Conservation (phyloP, 2,888 invertebrate genomes). For the Leucozona laternaria region DNA sequence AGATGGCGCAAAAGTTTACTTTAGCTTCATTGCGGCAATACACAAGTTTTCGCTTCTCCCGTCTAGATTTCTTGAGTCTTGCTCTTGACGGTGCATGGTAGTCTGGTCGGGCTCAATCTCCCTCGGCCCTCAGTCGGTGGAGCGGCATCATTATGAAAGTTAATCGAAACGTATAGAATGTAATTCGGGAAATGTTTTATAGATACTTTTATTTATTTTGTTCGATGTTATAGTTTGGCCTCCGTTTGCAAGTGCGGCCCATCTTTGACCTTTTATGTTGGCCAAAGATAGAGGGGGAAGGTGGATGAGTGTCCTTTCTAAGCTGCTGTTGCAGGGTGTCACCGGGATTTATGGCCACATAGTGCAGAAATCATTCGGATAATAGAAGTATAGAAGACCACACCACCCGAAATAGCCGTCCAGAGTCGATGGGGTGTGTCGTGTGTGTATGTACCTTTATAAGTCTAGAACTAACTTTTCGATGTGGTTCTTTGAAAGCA, state of each 20-base stretch:
- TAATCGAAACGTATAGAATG: conserved; percentile 75
- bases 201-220: conserved; percentile 75
- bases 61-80: conserved; percentile 15
- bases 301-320: conserved; percentile 13
- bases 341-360: conserved; percentile 63
- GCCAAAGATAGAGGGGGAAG: too few relatives aligned
- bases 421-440: conserved; percentile 38
- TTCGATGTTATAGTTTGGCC: conserved; percentile 52
- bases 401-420: conserved; percentile 43
- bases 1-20: conserved; percentile 73
- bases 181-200: conserved; percentile 75
- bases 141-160: conserved; percentile 71
- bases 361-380: conserved; percentile 59
- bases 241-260: conserved; percentile 21
- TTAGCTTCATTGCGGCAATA: conserved; percentile 74
- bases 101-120: conserved; percentile 23
- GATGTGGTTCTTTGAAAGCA: conserved; percentile 65
- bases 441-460: not conserved
- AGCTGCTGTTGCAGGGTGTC: conserved; percentile 48
- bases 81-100: not conserved
- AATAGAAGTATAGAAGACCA: conserved; percentile 45
- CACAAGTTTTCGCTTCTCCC: conserved; percentile 52
- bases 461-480: conserved; percentile 32
- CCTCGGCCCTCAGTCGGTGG: conserved; percentile 41
- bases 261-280: conserved; percentile 39